These are phyloP conservation scores for Drosophila meridiana DNA, from an alignment of 2,888 invertebrate genomes.

Conservation along the genomic window DNA sequence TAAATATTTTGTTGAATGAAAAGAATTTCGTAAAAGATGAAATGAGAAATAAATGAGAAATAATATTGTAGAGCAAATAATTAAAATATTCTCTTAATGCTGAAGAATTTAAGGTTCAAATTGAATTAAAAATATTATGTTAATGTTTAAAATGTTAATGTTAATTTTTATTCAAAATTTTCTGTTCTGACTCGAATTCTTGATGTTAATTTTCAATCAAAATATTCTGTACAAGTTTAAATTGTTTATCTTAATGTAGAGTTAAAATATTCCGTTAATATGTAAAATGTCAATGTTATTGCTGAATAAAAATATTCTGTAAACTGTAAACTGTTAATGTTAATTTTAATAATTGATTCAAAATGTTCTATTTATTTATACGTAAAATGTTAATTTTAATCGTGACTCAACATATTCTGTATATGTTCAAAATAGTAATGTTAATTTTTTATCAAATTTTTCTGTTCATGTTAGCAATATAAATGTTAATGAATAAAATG, in stretches of 20 bases:
- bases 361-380: not conserved
- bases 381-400: not conserved
- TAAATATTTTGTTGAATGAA: conserved; percentile 3
- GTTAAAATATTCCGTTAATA: not conserved
- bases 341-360: not conserved
- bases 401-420: not conserved
- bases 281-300: not conserved
- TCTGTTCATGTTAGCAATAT: not conserved
- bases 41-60: not conserved
- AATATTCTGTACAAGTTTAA: not conserved
- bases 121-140: not conserved
- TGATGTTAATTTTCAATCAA: not conserved
- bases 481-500: not conserved
- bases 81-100: not conserved
- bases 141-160: not conserved
- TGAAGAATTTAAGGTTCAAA: no score
- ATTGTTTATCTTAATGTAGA: not conserved
- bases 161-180: not conserved
- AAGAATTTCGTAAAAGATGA: not conserved
- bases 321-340: not conserved
- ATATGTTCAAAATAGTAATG: not conserved
- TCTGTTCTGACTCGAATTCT: not conserved
- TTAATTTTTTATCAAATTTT: not conserved
- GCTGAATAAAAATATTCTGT: not conserved
- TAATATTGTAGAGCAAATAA: not conserved